A percentile compares a stretch with the other conserved stretches of the same genome.
phyloP scores from a whole-genome alignment of 2,888 invertebrate species.

The Elgonia sp. region DNA sequence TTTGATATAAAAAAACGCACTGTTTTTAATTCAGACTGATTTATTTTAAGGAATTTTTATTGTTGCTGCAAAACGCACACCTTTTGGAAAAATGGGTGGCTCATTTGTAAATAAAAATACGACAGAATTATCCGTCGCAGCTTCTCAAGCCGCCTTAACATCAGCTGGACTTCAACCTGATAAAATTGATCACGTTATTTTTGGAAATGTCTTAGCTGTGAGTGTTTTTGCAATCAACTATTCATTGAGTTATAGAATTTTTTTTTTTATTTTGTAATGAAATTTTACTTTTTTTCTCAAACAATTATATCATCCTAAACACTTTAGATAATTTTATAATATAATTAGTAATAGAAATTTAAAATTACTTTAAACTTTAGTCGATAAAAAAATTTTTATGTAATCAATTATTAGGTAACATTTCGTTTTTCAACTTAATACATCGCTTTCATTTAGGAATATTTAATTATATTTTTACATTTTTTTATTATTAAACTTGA shows the following conservation, averaged over 20 bases:
- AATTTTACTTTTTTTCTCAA: neutral
- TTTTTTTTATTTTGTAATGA: neutral
- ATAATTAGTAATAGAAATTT: too few relatives aligned
- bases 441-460: too few relatives aligned
- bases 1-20: too few relatives aligned
- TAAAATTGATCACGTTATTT: conserved; percentile 94
- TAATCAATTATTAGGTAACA: too few relatives aligned
- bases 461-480: too few relatives aligned
- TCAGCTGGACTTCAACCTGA: conserved; percentile 94
- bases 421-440: too few relatives aligned
- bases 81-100: conserved; percentile 98
- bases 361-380: too few relatives aligned
- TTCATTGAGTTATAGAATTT: too few relatives aligned
- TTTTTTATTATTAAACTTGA: too few relatives aligned
- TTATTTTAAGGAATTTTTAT: conserved; percentile 92
- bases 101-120: conserved; percentile 92
- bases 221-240: conserved; percentile 84
- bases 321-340: too few relatives aligned
- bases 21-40: neutral
- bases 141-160: conserved; percentile 93
- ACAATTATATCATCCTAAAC: too few relatives aligned
- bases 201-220: conserved; percentile 96
- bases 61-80: conserved; percentile 98
- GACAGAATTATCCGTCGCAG: conserved; percentile 93
- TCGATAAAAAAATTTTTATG: too few relatives aligned